These are phyloP conservation scores for Mycteria americana DNA, from an alignment of 2,797 vertebrate genomes.

Conservation along the genomic window DNA sequence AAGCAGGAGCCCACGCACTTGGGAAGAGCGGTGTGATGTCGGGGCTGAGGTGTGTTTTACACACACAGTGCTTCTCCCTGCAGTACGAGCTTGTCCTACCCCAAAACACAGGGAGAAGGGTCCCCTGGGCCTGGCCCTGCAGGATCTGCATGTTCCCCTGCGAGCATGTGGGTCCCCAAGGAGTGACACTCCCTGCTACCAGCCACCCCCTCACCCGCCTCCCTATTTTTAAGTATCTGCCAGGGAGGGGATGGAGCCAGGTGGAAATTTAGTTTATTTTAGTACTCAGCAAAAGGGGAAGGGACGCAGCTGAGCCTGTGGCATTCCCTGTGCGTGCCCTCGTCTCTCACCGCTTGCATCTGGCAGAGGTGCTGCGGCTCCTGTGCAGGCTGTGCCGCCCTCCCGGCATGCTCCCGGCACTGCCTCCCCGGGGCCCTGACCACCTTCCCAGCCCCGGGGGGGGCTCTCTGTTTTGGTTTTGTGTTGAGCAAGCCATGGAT, in stretches of 20 bases:
- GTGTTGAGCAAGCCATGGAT: background rate
- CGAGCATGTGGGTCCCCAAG: fast-evolving
- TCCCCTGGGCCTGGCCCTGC: background rate
- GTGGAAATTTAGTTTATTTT: background rate
- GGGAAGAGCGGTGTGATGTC: background rate
- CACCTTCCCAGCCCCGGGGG: fast-evolving
- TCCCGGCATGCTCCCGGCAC: fast-evolving
- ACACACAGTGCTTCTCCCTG: background rate
- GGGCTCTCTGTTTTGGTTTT: background rate
- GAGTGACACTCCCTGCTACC: background rate
- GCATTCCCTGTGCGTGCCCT: background rate
- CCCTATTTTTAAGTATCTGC: background rate
- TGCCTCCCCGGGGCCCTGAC: background rate
- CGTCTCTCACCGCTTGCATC: fast-evolving
- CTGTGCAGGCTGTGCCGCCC: background rate
- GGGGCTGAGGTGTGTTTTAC: background rate
- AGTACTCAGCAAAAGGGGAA: background rate
- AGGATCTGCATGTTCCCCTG: background rate
- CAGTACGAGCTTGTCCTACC: fast-evolving
- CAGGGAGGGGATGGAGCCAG: background rate
- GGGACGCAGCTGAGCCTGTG: background rate
- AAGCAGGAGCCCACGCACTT: fast-evolving
- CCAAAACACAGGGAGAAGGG: background rate
- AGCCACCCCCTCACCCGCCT: background rate
- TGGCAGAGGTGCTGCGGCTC: background rate